Conservation (phyloP, 1,140 invertebrate species). For the Panagrolaimus sp. region DNA sequence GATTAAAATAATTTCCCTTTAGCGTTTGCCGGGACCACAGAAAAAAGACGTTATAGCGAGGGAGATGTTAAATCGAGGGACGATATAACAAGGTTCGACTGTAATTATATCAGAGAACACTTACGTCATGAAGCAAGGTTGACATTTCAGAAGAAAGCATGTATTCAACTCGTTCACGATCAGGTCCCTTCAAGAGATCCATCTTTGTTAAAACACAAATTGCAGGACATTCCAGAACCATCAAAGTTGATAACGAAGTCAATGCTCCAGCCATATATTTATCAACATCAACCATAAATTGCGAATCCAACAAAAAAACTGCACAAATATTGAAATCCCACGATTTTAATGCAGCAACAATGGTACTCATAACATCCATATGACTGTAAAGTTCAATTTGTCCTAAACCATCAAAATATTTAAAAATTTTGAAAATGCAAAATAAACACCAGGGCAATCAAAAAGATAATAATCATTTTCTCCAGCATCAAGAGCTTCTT, state of each 20-base stretch:
- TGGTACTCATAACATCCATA: slow-evolving; percentile 76
- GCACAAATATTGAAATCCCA: slow-evolving; percentile 86
- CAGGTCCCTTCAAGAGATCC: slow-evolving; percentile 78
- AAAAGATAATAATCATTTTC: slow-evolving; percentile 89
- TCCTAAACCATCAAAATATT: slow-evolving; percentile 61
- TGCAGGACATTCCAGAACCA: slow-evolving; percentile 80
- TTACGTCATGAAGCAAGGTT: slow-evolving; percentile 21
- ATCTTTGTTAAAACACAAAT: slow-evolving; percentile 91
- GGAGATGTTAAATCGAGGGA: too few species aligned
- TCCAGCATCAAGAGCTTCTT: slow-evolving; percentile 71
- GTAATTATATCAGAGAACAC: background rate
- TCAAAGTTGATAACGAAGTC: slow-evolving; percentile 88
- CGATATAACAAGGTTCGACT: background rate
- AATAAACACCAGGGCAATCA: slow-evolving; percentile 80
- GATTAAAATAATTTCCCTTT: too few species aligned
- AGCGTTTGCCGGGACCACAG: too few species aligned
- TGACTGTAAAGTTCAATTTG: slow-evolving; percentile 98
- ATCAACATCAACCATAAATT: slow-evolving; percentile 88
- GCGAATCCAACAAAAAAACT: slow-evolving; percentile 87
- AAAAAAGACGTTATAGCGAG: too few species aligned
- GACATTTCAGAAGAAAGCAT: slow-evolving; percentile 19
- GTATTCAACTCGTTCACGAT: slow-evolving; percentile 33
- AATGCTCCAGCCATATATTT: slow-evolving; percentile 92
- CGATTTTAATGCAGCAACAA: slow-evolving; percentile 70
- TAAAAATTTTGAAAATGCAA: background rate